Conservation (phyloP, 2,797 vertebrate species). For the Takifugu ocellatus region DNA sequence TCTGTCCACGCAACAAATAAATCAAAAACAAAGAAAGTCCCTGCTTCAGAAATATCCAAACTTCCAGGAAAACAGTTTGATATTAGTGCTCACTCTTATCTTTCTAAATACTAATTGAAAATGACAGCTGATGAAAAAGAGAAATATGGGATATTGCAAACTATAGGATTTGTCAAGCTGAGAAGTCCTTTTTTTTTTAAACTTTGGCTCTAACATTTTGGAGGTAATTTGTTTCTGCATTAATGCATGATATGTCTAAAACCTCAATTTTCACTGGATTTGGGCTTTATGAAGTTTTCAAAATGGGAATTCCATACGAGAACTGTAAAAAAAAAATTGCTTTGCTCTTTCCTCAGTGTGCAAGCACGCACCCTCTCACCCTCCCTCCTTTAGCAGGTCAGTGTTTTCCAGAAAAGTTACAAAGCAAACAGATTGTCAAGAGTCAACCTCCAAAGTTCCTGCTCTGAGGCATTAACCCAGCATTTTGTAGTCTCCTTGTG, state of each 20-base stretch:
- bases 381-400: constrained; percentile 23
- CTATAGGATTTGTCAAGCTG: constrained; percentile 19
- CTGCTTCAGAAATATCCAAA: constrained; percentile 3
- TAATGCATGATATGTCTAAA: constrained; percentile 39
- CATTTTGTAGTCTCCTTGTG: constrained; percentile 58
- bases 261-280: constrained; percentile 41
- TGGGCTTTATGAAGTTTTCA: constrained; percentile 45
- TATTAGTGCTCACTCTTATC: constrained; percentile 13
- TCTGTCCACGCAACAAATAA: constrained; percentile 7
- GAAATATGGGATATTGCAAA: constrained; percentile 18
- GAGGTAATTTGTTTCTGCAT: constrained; percentile 62
- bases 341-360: constrained; percentile 37
- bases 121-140: constrained; percentile 28
- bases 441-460: constrained; percentile 53
- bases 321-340: constrained; percentile 46
- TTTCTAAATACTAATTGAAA: constrained; percentile 25
- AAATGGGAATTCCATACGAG: constrained; percentile 31
- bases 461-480: constrained; percentile 45
- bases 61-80: constrained; percentile 18
- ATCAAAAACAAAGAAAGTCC: constrained; percentile 11
- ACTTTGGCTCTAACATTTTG: constrained; percentile 65
- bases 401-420: constrained; percentile 44
- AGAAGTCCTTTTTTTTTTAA: constrained; percentile 18
- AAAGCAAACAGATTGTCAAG: constrained; percentile 59
- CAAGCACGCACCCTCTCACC: constrained; percentile 28